Evolutionary conservation across 1,140 invertebrate genomes (phyloP).

Genomic region (Leptestheria dahalacensis): DNA sequence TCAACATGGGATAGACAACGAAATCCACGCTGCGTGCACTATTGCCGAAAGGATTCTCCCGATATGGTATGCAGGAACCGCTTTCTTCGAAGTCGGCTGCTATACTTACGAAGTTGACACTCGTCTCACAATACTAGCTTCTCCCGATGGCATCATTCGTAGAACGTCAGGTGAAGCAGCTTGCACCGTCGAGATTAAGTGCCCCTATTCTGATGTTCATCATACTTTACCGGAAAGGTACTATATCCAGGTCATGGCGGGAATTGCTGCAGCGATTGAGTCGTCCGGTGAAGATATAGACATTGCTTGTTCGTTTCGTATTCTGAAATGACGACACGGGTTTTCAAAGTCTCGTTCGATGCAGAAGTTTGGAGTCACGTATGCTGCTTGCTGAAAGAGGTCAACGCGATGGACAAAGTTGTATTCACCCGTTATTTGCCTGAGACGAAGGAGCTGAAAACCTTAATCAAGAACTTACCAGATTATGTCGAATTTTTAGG

Average conservation of each 20-base stretch:
- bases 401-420: too few relatives aligned
- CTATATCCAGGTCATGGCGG: neutral
- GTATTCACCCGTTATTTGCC: too few relatives aligned
- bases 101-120: neutral
- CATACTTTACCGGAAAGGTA: neutral
- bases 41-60: neutral
- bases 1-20: neutral
- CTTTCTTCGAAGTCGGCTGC: neutral
- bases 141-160: neutral
- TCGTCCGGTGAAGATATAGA: neutral
- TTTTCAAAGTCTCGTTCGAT: neutral
- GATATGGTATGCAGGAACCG: neutral
- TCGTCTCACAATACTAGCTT: neutral
- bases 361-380: neutral
- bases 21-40: neutral
- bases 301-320: neutral
- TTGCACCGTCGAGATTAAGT: neutral
- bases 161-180: neutral
- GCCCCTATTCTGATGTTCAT: neutral
- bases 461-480: too few relatives aligned
- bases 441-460: too few relatives aligned
- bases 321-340: neutral
- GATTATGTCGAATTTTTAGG: too few relatives aligned
- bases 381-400: neutral
- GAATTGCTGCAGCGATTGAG: neutral